Conservation (phyloP, 2,888 invertebrate species). For the Hemaris fuciformis region DNA sequence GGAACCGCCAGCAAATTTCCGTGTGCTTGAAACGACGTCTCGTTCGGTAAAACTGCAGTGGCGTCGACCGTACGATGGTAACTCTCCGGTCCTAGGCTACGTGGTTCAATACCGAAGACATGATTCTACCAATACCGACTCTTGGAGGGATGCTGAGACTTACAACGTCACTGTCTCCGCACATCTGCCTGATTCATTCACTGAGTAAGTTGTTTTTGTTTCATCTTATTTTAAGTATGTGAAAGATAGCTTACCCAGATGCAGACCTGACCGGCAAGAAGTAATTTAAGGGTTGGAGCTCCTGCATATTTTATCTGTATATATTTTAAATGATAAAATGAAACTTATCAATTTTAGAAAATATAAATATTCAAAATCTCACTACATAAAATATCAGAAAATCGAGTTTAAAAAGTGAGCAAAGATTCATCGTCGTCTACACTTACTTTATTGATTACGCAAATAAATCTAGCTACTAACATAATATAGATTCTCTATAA, state of each 20-base stretch:
- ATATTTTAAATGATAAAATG: too few relatives aligned
- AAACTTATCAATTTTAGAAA: too few relatives aligned
- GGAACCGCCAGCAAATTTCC: conserved; percentile 85
- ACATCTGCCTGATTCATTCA: conserved; percentile 53
- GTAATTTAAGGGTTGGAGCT: too few relatives aligned
- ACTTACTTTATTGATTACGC: neutral
- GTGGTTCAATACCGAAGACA: conserved; percentile 86
- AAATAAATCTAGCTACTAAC: neutral
- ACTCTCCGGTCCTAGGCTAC: conserved; percentile 89
- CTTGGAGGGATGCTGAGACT: conserved; percentile 81
- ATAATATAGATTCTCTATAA: neutral
- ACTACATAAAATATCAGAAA: too few relatives aligned
- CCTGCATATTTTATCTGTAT: too few relatives aligned
- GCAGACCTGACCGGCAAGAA: neutral
- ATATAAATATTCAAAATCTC: too few relatives aligned
- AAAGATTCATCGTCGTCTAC: neutral
- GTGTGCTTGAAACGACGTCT: conserved; percentile 84
- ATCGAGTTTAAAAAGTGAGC: neutral
- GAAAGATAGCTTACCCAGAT: too few relatives aligned
- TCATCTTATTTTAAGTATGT: too few relatives aligned
- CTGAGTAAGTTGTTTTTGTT: conserved; percentile 63
- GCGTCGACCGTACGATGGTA: conserved; percentile 89
- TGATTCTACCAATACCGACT: conserved; percentile 73
- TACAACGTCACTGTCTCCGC: conserved; percentile 80
- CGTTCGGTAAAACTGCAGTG: conserved; percentile 84